Conservation (phyloP, 37 sponge, comb jelly and placozoan genomes). For the Bolinopsis microptera region DNA sequence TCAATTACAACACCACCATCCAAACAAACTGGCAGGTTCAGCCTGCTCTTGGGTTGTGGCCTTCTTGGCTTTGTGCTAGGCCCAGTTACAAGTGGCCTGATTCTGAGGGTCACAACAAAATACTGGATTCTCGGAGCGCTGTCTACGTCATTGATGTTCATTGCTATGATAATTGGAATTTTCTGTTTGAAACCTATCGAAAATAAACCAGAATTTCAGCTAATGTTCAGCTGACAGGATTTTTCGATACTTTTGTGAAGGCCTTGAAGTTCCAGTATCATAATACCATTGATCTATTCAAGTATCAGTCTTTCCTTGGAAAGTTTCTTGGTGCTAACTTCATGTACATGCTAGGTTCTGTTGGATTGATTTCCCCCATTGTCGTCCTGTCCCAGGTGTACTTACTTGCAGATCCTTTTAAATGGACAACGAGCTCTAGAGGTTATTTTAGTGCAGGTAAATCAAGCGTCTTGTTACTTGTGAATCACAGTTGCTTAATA, state of each 20-base stretch:
- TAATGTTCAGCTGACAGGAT: not conserved
- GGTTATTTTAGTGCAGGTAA: constrained; percentile 23
- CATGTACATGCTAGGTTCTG: constrained; percentile 44
- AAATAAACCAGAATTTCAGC: not conserved
- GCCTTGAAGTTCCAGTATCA: constrained; percentile 25
- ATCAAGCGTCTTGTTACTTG: no score
- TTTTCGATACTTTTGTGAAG: not conserved
- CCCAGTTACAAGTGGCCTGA: not conserved
- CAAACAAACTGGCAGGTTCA: constrained; percentile 4
- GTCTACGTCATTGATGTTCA: not conserved
- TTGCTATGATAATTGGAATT: not conserved
- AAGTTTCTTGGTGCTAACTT: constrained; percentile 22
- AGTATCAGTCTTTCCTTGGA: constrained; percentile 22
- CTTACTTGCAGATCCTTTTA: constrained; percentile 29
- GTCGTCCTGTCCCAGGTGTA: constrained; percentile 13
- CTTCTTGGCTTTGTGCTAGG: not conserved
- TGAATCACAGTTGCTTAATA: no score
- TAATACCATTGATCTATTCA: constrained; percentile 21
- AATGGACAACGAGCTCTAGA: not conserved
- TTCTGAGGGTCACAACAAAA: not conserved
- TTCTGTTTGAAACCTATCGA: not conserved
- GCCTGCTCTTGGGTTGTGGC: not conserved
- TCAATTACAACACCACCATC: not conserved
- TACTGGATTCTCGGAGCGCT: not conserved
- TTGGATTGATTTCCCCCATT: not conserved